Percentiles rank a stretch among this genome's conserved stretches.
phyloP scores from a whole-genome alignment of 2,113 vertebrate species.

The Acanthochromis polyacanthus region DNA sequence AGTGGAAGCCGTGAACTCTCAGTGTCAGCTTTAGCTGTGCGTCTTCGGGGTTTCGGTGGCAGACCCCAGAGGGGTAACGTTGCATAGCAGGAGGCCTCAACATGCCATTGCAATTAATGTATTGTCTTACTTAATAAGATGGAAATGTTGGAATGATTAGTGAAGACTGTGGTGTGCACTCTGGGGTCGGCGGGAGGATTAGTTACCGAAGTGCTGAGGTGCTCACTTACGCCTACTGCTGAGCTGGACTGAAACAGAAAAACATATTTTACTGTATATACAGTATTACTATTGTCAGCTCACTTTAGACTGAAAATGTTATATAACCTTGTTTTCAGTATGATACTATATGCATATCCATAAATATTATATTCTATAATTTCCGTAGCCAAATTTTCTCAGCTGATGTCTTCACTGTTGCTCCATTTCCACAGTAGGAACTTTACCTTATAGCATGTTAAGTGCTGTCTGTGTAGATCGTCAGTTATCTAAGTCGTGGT shows the following conservation, averaged over 20 bases:
- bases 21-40: constrained; percentile 29
- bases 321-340: background rate
- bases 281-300: constrained; percentile 27
- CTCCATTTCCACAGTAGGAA: too few species aligned
- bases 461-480: too few species aligned
- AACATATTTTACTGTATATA: constrained; percentile 13
- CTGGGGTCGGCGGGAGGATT: constrained; percentile 53
- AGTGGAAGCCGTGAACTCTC: constrained; percentile 59
- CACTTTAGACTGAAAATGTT: constrained; percentile 9
- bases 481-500: too few species aligned
- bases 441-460: too few species aligned
- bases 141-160: constrained; percentile 79
- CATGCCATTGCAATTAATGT: constrained; percentile 77
- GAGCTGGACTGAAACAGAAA: constrained; percentile 30
- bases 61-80: constrained; percentile 53
- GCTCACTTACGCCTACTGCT: constrained; percentile 58
- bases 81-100: constrained; percentile 65
- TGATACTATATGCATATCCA: background rate
- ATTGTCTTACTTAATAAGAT: constrained; percentile 80
- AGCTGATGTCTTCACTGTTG: too few species aligned
- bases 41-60: constrained; percentile 52
- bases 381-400: background rate
- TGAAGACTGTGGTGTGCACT: constrained; percentile 57
- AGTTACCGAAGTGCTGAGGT: constrained; percentile 58
- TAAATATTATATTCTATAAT: background rate